phyloP scores from a whole-genome alignment of 2,888 invertebrate species.

The Itoplectis maculator region DNA sequence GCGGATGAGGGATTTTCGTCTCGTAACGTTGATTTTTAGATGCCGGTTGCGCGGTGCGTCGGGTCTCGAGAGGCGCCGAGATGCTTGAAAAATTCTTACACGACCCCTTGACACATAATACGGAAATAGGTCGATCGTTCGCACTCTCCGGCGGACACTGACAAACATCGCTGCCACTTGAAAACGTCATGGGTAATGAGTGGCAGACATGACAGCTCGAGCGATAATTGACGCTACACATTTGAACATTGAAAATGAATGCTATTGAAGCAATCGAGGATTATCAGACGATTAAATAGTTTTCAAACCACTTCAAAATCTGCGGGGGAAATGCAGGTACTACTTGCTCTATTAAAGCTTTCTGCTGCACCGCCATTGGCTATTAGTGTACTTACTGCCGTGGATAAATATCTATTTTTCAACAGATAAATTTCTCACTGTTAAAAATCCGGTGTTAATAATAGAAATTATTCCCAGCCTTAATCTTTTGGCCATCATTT shows the following conservation, averaged over 20 bases:
- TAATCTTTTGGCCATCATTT: too few relatives aligned
- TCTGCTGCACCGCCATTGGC: too few relatives aligned
- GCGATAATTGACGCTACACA: constrained; percentile 1
- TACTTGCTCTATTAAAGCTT: too few relatives aligned
- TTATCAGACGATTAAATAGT: not conserved
- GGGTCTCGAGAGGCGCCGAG: not conserved
- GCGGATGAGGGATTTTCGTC: constrained; percentile 42
- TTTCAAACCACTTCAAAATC: not conserved
- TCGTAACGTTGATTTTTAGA: constrained; percentile 58
- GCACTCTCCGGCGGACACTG: constrained; percentile 27
- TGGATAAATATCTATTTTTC: too few relatives aligned
- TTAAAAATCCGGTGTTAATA: too few relatives aligned
- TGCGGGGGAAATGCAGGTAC: not conserved
- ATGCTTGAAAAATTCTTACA: constrained; percentile 53
- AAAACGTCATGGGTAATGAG: constrained; percentile 33
- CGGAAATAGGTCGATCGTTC: constrained; percentile 55
- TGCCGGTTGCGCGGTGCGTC: constrained; percentile 11
- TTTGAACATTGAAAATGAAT: not conserved
- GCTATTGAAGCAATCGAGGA: not conserved
- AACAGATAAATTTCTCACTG: too few relatives aligned
- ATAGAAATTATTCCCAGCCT: too few relatives aligned
- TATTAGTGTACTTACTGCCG: too few relatives aligned
- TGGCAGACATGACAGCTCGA: constrained; percentile 10
- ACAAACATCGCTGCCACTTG: constrained; percentile 34
- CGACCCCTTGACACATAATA: constrained; percentile 37